Evolutionary conservation across 2,113 vertebrate species (phyloP), one percentile per base, ranked within the genome.

Genomic region (Pagrus major): DNA sequence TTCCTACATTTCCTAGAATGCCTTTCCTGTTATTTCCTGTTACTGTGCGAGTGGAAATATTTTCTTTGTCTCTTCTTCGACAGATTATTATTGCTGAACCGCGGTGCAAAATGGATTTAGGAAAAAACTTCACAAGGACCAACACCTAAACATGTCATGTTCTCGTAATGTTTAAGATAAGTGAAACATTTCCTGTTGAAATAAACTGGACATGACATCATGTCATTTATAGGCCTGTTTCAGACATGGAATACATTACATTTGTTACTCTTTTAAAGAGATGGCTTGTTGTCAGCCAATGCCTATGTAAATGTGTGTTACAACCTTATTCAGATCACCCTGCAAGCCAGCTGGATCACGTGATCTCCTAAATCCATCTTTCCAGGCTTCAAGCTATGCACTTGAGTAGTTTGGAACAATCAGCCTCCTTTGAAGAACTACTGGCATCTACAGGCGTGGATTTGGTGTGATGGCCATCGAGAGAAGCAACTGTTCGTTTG

Each of bases 1-100:
- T 74, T 80, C 72, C 76, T 44, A 31, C 65, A 54, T 76, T 76
- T 81, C 33, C 83, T n/a, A 73, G 56, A 78, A 74, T 25, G 63
- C 27, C 29, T 79, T 67, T 71, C 46, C 74, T 73, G 47, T 87
- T 42, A 59, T 59, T 72, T 56, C 46, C 63, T 64, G 60, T 49
- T 39, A 9, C 23, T 37, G 56, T 47, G 44, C 71, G 54, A 46
- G 21, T 71, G 71, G 59, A 76, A 63, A 75, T 15, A 41, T 60
- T 83, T 60, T 66, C 54, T 63, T 47, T 41, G 61, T 14, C 44
- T 61, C 60, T 54, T 76, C 55, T 68, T 55, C 1, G 2, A 63
- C 11, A n/a, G 29, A 46, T 29, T 10, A 25, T 46, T 18, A 10
- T 14, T 33, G 18, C 25, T n/a, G 29, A 49, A 72, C 21, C 5